Evolutionary conservation across 2,113 vertebrate genomes (phyloP).

Genomic region (Tenebrosternarchus preto): DNA sequence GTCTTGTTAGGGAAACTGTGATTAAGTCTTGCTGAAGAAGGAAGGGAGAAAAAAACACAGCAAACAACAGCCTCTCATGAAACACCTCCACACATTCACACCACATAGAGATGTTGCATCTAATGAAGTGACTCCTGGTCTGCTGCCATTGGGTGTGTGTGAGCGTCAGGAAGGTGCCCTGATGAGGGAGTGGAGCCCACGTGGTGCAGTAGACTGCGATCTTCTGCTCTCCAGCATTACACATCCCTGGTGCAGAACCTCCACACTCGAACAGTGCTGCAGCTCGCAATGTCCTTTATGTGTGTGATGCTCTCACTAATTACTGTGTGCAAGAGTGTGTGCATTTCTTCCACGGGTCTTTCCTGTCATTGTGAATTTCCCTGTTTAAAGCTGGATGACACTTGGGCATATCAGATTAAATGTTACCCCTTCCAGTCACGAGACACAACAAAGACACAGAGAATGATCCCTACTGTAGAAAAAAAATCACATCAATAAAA

Average conservation of each 20-base stretch:
- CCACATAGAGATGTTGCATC: constrained; percentile 43
- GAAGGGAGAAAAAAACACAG: neutral
- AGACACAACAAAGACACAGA: too few relatives aligned
- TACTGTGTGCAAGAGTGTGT: neutral
- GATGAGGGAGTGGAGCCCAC: constrained; percentile 14
- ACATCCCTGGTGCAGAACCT: neutral
- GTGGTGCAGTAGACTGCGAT: neutral
- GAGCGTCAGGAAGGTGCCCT: constrained; percentile 55
- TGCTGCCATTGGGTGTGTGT: constrained; percentile 43
- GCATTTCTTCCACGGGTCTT: neutral
- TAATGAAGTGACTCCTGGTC: constrained; percentile 48
- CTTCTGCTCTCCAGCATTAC: neutral
- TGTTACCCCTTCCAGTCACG: neutral
- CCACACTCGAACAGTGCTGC: neutral
- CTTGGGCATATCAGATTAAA: neutral
- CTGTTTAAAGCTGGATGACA: neutral
- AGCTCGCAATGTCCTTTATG: neutral
- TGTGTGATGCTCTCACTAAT: neutral
- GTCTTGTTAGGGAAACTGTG: constrained; percentile 61
- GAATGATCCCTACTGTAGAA: neutral
- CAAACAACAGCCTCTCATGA: constrained; percentile 52
- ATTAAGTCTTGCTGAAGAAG: constrained; percentile 59
- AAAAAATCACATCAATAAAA: neutral
- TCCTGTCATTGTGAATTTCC: neutral
- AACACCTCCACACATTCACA: constrained; percentile 23